Evolutionary conservation across 2,888 invertebrate species (phyloP).

Genomic region (Hymenopus coronatus): DNA sequence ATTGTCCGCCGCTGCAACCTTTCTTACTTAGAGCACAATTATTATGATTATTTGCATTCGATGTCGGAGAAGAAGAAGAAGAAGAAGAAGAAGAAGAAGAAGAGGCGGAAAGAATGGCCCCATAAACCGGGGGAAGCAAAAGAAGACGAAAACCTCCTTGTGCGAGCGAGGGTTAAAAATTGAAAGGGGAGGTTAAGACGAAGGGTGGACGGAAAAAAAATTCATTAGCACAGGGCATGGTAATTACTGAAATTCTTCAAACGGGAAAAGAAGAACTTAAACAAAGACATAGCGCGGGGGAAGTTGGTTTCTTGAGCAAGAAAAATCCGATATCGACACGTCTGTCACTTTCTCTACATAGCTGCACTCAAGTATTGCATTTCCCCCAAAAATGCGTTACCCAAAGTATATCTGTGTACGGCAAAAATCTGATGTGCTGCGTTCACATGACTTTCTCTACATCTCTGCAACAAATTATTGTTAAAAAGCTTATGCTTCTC

Average conservation of each 20-base stretch:
- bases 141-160: neutral
- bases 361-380: no score
- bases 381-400: no score
- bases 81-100: neutral
- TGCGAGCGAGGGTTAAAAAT: conserved; percentile 9
- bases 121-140: neutral
- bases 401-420: no score
- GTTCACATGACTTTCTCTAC: no score
- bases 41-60: neutral
- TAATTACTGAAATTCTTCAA: conserved; percentile 16
- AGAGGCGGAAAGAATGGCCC: neutral
- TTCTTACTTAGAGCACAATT: neutral
- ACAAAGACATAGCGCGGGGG: neutral
- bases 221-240: conserved; percentile 6
- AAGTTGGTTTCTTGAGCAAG: neutral
- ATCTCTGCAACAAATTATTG: no score
- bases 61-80: neutral
- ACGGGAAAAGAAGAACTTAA: neutral
- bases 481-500: no score
- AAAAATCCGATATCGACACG: no score
- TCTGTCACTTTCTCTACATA: no score
- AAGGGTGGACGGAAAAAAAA: neutral
- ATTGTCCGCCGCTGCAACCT: neutral
- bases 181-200: neutral
- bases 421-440: no score